Evolutionary conservation across 2,888 invertebrate genomes (phyloP).

Genomic region (Coleophora flavipennella): DNA sequence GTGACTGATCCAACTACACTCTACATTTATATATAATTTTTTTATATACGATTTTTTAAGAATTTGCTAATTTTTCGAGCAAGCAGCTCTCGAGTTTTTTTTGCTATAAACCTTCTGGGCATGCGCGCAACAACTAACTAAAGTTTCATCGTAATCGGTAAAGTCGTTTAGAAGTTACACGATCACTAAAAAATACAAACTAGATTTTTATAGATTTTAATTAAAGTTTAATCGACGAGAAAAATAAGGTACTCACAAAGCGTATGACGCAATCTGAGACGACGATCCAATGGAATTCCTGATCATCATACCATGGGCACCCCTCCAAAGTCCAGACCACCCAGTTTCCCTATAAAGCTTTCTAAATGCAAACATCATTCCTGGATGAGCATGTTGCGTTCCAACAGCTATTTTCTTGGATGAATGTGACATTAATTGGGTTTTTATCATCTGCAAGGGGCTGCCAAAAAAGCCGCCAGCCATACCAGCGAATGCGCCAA

Average conservation of each 20-base stretch:
- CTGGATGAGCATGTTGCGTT: slow-evolving; percentile 84
- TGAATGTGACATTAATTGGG: slow-evolving; percentile 87
- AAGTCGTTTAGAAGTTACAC: no score
- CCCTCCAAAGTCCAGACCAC: slow-evolving; percentile 76
- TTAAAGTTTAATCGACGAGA: neutral
- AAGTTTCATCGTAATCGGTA: no score
- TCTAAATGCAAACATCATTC: slow-evolving; percentile 76
- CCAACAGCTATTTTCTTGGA: slow-evolving; percentile 88
- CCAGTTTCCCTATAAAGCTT: slow-evolving; percentile 75
- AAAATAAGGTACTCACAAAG: slow-evolving; percentile 52
- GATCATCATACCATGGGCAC: slow-evolving; percentile 81
- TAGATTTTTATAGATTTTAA: no score
- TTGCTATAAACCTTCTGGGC: no score
- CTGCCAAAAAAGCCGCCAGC: slow-evolving; percentile 85
- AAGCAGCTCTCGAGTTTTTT: no score
- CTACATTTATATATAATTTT: no score
- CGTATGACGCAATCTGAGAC: slow-evolving; percentile 85
- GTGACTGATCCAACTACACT: no score
- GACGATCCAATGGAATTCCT: slow-evolving; percentile 87
- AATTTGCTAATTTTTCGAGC: no score
- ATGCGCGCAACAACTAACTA: no score
- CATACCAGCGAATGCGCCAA: slow-evolving; percentile 84
- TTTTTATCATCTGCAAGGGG: slow-evolving; percentile 92
- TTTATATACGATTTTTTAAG: no score
- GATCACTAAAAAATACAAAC: no score